These are phyloP conservation scores for Sycophila sp. DNA, from an alignment of 1,140 invertebrate species.

Conservation along the genomic window DNA sequence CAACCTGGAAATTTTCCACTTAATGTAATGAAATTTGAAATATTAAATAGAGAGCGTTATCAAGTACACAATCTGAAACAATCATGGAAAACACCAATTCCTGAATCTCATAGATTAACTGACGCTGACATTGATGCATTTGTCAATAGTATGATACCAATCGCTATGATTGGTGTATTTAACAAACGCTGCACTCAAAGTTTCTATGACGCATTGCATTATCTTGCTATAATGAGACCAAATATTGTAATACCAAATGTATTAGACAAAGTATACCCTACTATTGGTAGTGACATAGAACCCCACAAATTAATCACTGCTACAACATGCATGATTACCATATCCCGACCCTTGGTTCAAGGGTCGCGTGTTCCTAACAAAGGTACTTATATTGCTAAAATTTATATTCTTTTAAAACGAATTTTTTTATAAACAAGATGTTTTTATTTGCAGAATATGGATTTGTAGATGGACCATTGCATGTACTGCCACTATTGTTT, in stretches of 20 bases:
- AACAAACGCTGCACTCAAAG: slow-evolving; percentile 74
- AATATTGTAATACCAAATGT: slow-evolving; percentile 85
- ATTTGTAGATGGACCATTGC: slow-evolving; percentile 80
- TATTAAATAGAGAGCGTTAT: slow-evolving; percentile 29
- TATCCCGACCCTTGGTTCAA: slow-evolving; percentile 76
- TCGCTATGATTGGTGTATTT: slow-evolving; percentile 81
- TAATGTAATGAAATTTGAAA: slow-evolving; percentile 14
- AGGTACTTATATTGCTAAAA: slow-evolving; percentile 50
- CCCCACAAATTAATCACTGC: slow-evolving; percentile 58
- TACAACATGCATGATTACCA: slow-evolving; percentile 79
- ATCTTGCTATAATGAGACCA: slow-evolving; percentile 82
- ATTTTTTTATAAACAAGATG: no score
- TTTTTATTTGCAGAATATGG: slow-evolving; percentile 54
- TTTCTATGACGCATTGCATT: slow-evolving; percentile 75
- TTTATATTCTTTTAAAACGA: background rate
- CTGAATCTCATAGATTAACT: slow-evolving; percentile 76
- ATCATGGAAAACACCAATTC: slow-evolving; percentile 77
- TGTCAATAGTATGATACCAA: slow-evolving; percentile 77
- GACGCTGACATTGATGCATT: slow-evolving; percentile 87
- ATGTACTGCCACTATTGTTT: slow-evolving; percentile 84
- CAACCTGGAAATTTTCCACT: no score
- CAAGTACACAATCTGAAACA: slow-evolving; percentile 49
- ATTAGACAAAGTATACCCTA: slow-evolving; percentile 57
- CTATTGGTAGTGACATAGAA: slow-evolving; percentile 30
- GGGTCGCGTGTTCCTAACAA: slow-evolving; percentile 68